Conservation (phyloP, 2,113 vertebrate species). For the Rhizomys pruinosus region DNA sequence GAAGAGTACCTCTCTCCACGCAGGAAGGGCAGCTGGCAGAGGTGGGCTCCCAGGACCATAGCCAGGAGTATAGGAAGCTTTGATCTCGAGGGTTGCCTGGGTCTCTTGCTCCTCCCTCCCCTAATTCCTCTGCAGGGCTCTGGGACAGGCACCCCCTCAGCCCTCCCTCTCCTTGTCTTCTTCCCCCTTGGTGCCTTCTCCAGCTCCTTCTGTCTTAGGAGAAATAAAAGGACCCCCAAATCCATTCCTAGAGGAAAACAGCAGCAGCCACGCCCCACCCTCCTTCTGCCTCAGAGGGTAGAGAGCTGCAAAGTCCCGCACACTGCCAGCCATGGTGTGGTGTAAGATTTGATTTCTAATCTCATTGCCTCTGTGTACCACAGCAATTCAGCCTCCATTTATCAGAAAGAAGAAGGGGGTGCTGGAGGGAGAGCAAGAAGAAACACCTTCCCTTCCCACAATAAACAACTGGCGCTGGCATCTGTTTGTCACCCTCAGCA, state of each 20-base stretch:
- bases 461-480: not conserved
- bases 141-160: not conserved
- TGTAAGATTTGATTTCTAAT: not conserved
- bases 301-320: not conserved
- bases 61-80: not conserved
- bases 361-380: not conserved
- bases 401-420: not conserved
- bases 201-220: constrained; percentile 14
- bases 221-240: constrained; percentile 60
- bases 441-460: not conserved
- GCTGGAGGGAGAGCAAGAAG: not conserved
- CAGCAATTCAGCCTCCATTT: not conserved
- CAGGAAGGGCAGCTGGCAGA: not conserved
- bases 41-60: not conserved
- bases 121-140: fast-evolving
- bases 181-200: not conserved
- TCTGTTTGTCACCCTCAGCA: not conserved
- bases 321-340: not conserved
- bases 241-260: constrained; percentile 17
- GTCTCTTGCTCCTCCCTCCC: not conserved
- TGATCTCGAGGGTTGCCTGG: not conserved
- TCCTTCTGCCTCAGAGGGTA: not conserved
- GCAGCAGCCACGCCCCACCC: constrained; percentile 32
- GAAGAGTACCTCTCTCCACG: not conserved
- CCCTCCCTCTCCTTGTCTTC: not conserved